Evolutionary conservation across 2,113 vertebrate species (phyloP).

Genomic region (Nettapus auritus): DNA sequence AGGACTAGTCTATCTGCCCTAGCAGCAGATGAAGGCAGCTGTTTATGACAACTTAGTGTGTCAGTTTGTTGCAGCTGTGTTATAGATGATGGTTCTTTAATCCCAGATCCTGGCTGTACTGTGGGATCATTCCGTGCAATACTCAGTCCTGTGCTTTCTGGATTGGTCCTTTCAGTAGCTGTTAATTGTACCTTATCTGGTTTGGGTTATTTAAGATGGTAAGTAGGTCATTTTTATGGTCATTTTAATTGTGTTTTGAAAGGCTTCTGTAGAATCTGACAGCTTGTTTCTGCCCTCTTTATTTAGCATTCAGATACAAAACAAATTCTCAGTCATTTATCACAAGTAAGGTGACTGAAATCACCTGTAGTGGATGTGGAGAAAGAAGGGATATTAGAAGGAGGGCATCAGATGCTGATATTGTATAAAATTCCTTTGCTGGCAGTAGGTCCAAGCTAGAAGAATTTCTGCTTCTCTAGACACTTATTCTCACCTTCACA

Average conservation of each 20-base stretch:
- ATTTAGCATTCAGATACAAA: not conserved
- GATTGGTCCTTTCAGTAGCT: not conserved
- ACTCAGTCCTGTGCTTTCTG: not conserved
- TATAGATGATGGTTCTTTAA: fast-evolving
- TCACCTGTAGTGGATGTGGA: not conserved
- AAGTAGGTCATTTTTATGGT: not conserved
- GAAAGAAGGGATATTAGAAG: not conserved
- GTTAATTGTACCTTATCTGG: not conserved
- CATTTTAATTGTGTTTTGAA: not conserved
- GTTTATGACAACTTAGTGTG: not conserved
- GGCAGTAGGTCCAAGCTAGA: not conserved
- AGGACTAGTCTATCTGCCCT: not conserved
- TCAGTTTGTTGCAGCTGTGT: not conserved
- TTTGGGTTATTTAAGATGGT: not conserved
- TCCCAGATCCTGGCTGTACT: not conserved
- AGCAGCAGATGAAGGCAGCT: not conserved
- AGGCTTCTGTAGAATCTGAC: not conserved
- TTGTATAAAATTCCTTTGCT: not conserved
- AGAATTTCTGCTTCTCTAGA: constrained; percentile 13
- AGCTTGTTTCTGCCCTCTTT: not conserved
- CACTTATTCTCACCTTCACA: not conserved
- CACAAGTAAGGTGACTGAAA: not conserved
- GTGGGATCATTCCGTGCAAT: not conserved
- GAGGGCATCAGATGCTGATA: not conserved
- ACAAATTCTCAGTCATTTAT: not conserved